Base-by-base conservation (phyloP, 2,113 vertebrate genomes). In the Motacilla alba region DNA sequence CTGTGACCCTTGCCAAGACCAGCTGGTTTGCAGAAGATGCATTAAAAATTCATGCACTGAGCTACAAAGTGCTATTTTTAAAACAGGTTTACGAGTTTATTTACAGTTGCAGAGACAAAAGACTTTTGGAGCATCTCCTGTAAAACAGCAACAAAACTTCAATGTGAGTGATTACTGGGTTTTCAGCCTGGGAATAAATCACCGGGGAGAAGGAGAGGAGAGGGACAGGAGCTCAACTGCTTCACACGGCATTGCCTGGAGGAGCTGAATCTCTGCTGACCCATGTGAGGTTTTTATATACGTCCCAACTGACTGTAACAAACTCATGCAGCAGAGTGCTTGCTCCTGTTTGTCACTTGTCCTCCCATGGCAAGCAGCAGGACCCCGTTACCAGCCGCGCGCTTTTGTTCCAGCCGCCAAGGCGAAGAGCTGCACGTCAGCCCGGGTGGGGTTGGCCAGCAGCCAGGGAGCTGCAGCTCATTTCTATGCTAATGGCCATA, bases 31-130 rank as follows among this genome's bases (percentile, higher is more conserved):
- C 93, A 95, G 89, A 83, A 93, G 89, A 67, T 46, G 75, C 88
- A 92, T 97, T 96, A 97, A 97, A 96, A 95, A 97, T 97, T 95
- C 93, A 97, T 97, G 94, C 21, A 21, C 43, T 4, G 16, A 93
- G 73, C 89, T 94, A 83, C 90, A 89, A 93, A 96, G 94, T 14
- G 56, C 95, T 89, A 87, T 94, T 96, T 95, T 96, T 90, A 83
- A 82, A 83, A 35, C 70, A 59, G 70, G 47, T 83, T 95, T 88
- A 74, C 0, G 15, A 63, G 77, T 94, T 97, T 96, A 92, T 95
- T 97, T 97, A 97, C 91, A 94, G 83, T 76, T 94, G 72, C 68
- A 81, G 59, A 78, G 75, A 91, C 85, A 93, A 92, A 92, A 89
- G 88, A 90, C 62, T 96, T 83, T 83, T 35, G 76, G 23, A 68